These are phyloP conservation scores for Andricus curvator DNA, from an alignment of 2,888 invertebrate species.

Conservation along the genomic window DNA sequence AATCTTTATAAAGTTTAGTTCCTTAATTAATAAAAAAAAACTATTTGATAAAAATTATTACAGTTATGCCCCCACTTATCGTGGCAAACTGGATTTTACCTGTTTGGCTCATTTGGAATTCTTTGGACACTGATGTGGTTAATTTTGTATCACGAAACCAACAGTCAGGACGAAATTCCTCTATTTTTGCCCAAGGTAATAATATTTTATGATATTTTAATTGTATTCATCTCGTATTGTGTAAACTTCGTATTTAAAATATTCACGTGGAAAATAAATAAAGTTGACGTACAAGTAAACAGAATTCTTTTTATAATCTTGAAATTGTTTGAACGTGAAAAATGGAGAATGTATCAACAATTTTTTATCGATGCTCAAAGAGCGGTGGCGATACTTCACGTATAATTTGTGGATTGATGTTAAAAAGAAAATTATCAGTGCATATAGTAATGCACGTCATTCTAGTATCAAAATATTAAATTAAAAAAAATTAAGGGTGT, in stretches of 20 bases:
- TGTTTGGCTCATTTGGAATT: conserved; percentile 85
- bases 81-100: conserved; percentile 85
- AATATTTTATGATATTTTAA: conserved; percentile 20
- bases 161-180: conserved; percentile 80
- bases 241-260: too few species aligned
- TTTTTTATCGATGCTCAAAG: background rate
- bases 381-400: too few species aligned
- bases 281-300: background rate
- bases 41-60: conserved; percentile 45
- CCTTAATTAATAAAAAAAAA: too few species aligned
- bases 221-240: background rate
- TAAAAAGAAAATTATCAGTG: too few species aligned
- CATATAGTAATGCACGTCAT: too few species aligned
- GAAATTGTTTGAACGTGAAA: background rate
- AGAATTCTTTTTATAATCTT: background rate
- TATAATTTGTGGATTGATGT: too few species aligned
- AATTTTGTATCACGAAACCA: conserved; percentile 82
- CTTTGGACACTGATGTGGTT: conserved; percentile 85
- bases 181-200: conserved; percentile 81
- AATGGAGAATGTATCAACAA: background rate
- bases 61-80: conserved; percentile 84
- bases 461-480: too few species aligned
- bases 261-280: background rate
- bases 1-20: too few species aligned
- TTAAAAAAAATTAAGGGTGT: too few species aligned